Evolutionary conservation across 53 echinoderm and acorn worm genomes (phyloP).

Genomic region (Hippasteria phrygiana): DNA sequence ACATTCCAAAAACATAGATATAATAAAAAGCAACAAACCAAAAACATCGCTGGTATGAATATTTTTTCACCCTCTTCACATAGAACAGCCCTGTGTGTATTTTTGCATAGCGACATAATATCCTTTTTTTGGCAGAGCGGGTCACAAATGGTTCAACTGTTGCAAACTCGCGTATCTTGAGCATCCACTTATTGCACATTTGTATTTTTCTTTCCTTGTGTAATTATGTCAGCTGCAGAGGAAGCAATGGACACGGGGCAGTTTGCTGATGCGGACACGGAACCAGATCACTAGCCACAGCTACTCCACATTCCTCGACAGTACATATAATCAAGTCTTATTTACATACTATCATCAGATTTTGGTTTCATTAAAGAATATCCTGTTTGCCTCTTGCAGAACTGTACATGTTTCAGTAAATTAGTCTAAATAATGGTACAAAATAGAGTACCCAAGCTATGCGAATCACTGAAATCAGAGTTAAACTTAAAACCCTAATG

Average conservation of each 20-base stretch:
- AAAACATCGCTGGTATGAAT: no score
- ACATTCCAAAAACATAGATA: no score
- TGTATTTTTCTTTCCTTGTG: neutral
- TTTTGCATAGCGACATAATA: no score
- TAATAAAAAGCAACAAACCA: no score
- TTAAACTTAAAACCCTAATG: no score
- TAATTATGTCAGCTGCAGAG: slow-evolving; percentile 16
- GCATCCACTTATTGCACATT: no score
- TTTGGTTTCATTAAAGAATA: neutral
- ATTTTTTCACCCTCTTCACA: no score
- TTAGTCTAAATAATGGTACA: neutral
- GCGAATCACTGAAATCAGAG: neutral
- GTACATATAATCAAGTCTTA: neutral
- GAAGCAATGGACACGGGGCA: slow-evolving; percentile 82
- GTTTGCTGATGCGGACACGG: slow-evolving; percentile 91
- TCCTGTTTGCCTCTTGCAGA: neutral
- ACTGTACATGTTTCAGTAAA: neutral
- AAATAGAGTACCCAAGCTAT: neutral
- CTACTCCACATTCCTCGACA: neutral
- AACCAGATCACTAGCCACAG: slow-evolving; percentile 63
- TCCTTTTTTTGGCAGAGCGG: no score
- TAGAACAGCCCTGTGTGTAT: no score
- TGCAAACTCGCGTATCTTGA: no score
- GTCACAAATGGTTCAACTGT: no score
- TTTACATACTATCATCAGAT: neutral